A percentile compares a stretch with the other conserved stretches of the same genome.
Conservation (phyloP, 2,113 vertebrate genomes). For the Cinclus mexicanus region DNA sequence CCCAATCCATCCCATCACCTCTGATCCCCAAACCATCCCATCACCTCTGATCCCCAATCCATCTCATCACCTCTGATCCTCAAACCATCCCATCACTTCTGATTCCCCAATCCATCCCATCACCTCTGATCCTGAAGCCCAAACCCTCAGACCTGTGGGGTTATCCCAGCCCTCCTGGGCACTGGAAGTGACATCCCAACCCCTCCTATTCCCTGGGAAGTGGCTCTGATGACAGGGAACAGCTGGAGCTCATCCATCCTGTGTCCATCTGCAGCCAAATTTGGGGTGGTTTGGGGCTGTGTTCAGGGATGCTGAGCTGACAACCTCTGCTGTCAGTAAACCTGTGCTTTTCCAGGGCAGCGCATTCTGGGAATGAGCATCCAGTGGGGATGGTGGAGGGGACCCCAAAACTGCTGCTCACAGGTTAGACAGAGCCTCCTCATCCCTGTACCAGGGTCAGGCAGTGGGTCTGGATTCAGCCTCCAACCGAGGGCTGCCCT, state of each 20-base stretch:
- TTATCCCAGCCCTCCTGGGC: not conserved
- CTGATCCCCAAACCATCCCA: too few relatives aligned
- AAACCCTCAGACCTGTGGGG: not conserved
- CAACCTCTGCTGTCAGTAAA: not conserved
- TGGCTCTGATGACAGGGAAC: accelerated
- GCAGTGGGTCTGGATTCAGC: not conserved
- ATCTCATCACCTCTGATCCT: too few relatives aligned
- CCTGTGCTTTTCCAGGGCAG: not conserved
- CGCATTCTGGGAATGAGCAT: accelerated
- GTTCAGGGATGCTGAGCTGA: too few relatives aligned
- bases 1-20: too few relatives aligned
- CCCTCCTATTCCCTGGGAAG: accelerated
- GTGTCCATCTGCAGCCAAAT: not conserved
- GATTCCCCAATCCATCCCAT: too few relatives aligned
- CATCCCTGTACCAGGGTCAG: not conserved
- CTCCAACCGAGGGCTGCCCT: not conserved
- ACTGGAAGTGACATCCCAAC: not conserved
- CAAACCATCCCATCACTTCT: too few relatives aligned
- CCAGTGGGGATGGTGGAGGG: not conserved
- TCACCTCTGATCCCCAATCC: too few relatives aligned
- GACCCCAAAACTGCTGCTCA: not conserved
- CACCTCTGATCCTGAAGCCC: not conserved
- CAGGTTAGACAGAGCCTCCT: not conserved
- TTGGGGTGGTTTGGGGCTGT: not conserved
- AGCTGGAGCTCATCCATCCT: not conserved